phyloP scores from a whole-genome alignment of 2,888 invertebrate species.

The Apamea anceps region DNA sequence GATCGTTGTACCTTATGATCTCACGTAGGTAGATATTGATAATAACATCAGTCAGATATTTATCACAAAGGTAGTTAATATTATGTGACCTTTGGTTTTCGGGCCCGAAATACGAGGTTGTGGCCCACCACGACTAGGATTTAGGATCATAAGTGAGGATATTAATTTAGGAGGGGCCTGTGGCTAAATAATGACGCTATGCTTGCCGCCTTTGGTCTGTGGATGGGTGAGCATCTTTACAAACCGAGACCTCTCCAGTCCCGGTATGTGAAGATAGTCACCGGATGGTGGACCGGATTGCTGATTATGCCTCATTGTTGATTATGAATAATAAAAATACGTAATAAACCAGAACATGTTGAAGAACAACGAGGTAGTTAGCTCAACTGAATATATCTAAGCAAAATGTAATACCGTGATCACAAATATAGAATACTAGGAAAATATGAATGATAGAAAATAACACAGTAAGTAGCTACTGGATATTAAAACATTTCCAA shows the following conservation, averaged over 20 bases:
- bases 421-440: not conserved
- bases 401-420: not conserved
- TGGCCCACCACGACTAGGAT: too few species aligned
- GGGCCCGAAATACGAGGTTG: not conserved
- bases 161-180: not conserved
- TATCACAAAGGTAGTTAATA: not conserved
- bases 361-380: not conserved
- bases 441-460: constrained; percentile 1
- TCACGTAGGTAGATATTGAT: not conserved
- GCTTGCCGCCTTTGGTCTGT: too few species aligned
- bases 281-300: too few species aligned
- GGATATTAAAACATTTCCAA: constrained; percentile 12
- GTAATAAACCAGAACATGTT: too few species aligned
- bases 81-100: too few species aligned
- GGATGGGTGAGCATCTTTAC: too few species aligned
- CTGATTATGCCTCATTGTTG: too few species aligned
- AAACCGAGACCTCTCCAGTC: too few species aligned
- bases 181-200: too few species aligned
- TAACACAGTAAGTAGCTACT: not conserved
- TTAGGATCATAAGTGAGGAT: not conserved
- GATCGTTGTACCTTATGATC: not conserved
- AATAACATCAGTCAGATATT: constrained; percentile 11
- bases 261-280: too few species aligned
- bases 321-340: not conserved
- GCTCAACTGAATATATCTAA: not conserved